Evolutionary conservation across 2,797 vertebrate genomes (phyloP), one percentile per base, ranked within the genome.

Genomic region (Epinephelus awoara): DNA sequence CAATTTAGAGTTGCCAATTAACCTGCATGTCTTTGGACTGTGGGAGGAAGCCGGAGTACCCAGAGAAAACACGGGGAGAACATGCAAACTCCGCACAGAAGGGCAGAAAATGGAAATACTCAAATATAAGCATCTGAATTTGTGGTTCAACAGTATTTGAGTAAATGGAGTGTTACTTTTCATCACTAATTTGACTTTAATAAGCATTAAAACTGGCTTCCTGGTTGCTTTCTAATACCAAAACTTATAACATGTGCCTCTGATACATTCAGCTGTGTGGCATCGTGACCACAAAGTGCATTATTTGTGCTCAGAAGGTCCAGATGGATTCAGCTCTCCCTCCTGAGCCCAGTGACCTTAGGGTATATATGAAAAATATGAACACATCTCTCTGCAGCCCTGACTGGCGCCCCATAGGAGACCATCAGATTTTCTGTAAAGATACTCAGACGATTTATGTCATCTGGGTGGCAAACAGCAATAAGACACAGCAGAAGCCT

Each of bases 241-340:
- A 72, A 55, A 74, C 75, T 29, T 65, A 52, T 46, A 50, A 62
- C 27, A 68, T 51, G 47, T 34, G 18, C 52, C 14, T 63, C 17
- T 64, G 62, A 52, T 59, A 72, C 57, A 66, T 59, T 85, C 62
- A 82, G 72, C 67, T 74, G 52, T 51, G 77, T 34, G 63, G 74
- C 82, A 62, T 90, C 69, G 73, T 85, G 88, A 87, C 75, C 58
- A 77, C 74, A 82, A 58, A 70, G 46, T 73, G 49, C 55, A 72
- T 78, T 72, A 66, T 76, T 72, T 82, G 69, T 67, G 71, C 71
- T 84, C 56, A 75, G 64, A 65, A 62, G 68, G 77, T 49, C 70
- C 75, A 80, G 71, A 78, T 76, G 81, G 80, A 65, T 66, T 75
- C 79, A 64, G 58, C 67, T 78, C 64, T 63, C 42, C 70, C 57